Evolutionary conservation across 2,113 vertebrate genomes (phyloP).

Genomic region (Heptranchias perlo): DNA sequence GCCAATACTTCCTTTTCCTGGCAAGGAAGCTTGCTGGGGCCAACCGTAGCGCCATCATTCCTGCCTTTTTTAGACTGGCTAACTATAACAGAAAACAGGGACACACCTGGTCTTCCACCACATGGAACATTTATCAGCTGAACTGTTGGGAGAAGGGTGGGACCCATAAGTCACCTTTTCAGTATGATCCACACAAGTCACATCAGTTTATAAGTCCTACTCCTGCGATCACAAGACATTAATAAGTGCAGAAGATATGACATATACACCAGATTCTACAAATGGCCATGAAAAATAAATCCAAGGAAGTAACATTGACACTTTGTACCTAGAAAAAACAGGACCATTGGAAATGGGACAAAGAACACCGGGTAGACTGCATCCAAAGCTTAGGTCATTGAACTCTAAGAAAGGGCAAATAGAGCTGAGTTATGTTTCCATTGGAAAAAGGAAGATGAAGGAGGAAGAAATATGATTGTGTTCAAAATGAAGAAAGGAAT

Average conservation of each 20-base stretch:
- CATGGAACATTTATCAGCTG: background rate
- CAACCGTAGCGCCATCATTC: background rate
- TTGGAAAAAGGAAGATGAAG: background rate
- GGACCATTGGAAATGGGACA: too few species aligned
- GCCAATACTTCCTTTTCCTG: background rate
- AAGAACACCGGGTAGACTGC: background rate
- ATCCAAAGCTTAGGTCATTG: background rate
- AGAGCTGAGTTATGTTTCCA: background rate
- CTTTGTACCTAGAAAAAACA: background rate
- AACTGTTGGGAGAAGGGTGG: background rate
- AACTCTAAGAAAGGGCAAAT: background rate
- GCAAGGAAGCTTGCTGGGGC: background rate
- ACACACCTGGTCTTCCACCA: background rate
- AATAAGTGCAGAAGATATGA: background rate
- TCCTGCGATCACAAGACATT: background rate
- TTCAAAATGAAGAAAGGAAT: background rate
- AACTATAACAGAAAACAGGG: background rate
- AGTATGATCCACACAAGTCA: background rate
- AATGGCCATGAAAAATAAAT: background rate
- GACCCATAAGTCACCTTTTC: background rate
- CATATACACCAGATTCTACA: background rate
- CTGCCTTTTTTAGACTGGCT: background rate
- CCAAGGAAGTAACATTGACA: background rate
- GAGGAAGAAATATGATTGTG: background rate
- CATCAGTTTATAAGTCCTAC: background rate